Percentiles rank a stretch among this genome's conserved stretches.
Evolutionary conservation across 2,797 vertebrate species (phyloP).

Genomic region (Babyrousa celebensis): DNA sequence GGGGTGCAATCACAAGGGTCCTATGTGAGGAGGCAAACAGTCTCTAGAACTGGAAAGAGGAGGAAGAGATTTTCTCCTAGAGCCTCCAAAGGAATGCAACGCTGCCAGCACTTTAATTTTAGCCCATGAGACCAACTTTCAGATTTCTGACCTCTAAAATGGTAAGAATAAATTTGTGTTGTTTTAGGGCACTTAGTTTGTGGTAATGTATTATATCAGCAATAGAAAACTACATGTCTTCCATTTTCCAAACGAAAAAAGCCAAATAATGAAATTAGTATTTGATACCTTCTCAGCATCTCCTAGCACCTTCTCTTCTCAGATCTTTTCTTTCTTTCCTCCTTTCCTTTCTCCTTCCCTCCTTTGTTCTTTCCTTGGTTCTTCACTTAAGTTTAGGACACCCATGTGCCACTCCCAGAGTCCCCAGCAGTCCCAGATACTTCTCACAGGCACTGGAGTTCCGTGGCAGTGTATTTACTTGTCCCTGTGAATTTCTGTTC

Average conservation of each 20-base stretch:
- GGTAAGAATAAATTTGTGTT: not conserved
- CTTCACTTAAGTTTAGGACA: not conserved
- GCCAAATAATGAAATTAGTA: not conserved
- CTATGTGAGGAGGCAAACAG: not conserved
- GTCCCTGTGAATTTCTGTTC: conserved; percentile 46
- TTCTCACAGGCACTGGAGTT: not conserved
- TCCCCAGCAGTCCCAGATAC: not conserved
- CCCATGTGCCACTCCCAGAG: not conserved
- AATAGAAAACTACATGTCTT: not conserved
- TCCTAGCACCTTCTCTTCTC: conserved; percentile 33
- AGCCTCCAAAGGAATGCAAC: not conserved
- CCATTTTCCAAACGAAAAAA: conserved; percentile 7
- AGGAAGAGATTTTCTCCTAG: not conserved
- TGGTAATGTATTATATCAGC: not conserved
- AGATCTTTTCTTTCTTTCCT: not conserved
- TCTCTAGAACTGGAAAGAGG: not conserved
- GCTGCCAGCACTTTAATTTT: not conserved
- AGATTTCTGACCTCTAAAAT: not conserved
- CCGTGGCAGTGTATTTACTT: not conserved
- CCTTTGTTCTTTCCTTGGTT: not conserved
- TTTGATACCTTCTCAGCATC: not conserved
- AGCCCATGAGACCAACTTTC: not conserved
- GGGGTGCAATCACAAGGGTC: not conserved
- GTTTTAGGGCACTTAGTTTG: not conserved
- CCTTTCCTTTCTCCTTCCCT: not conserved